Percentiles rank a stretch among this genome's conserved stretches.
phyloP scores from a whole-genome alignment of 2,113 vertebrate species.

The Uria lomvia region DNA sequence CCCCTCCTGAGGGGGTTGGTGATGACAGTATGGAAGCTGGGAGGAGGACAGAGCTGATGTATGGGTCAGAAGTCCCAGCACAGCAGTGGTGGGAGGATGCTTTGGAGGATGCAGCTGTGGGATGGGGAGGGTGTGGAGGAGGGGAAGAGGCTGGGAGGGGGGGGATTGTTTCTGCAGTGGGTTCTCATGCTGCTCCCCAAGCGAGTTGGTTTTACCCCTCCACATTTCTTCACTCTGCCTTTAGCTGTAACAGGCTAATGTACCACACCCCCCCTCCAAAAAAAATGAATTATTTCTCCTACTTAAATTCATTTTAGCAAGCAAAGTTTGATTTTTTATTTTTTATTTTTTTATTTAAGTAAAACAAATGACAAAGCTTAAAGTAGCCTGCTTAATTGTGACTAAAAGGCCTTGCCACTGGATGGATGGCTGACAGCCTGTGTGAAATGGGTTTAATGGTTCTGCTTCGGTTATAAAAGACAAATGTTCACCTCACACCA shows the following conservation, averaged over 20 bases:
- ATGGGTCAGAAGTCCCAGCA: neutral
- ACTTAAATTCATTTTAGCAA: neutral
- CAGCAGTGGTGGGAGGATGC: neutral
- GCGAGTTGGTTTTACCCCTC: neutral
- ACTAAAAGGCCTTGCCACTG: neutral
- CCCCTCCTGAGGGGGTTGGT: fast-evolving
- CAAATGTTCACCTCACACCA: neutral
- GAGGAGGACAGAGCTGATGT: neutral
- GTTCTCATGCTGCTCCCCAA: neutral
- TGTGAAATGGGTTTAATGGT: conserved; percentile 21
- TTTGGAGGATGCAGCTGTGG: neutral
- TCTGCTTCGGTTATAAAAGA: neutral
- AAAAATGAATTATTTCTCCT: neutral
- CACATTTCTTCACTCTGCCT: neutral
- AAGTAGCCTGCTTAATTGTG: neutral
- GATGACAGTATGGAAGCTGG: neutral
- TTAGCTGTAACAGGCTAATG: neutral
- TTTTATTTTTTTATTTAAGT: neutral
- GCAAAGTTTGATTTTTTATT: neutral
- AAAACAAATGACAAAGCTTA: neutral
- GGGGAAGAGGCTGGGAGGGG: neutral
- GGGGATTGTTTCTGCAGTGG: neutral
- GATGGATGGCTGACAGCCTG: neutral
- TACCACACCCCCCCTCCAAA: neutral
- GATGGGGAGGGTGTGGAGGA: neutral